phyloP scores from a whole-genome alignment of 2,797 vertebrate species.

The Melanotaenia nigrans region DNA sequence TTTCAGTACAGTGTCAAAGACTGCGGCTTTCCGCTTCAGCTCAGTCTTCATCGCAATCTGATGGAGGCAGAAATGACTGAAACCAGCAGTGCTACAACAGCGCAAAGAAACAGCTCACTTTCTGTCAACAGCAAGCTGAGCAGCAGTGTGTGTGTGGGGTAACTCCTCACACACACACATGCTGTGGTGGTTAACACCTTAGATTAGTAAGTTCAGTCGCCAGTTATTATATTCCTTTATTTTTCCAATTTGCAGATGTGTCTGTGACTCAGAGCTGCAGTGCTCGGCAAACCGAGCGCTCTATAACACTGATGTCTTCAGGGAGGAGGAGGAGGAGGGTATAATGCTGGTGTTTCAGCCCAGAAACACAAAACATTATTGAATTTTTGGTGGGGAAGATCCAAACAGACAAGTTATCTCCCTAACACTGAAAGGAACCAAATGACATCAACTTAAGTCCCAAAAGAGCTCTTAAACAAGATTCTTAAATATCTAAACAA shows the following conservation, averaged over 20 bases:
- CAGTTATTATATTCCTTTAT: background rate
- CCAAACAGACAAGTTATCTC: background rate
- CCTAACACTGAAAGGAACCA: background rate
- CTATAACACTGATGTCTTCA: background rate
- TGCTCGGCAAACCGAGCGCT: too few relatives aligned
- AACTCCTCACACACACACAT: too few relatives aligned
- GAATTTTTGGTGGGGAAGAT: background rate
- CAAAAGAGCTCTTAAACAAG: background rate
- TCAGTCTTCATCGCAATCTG: constrained; percentile 6
- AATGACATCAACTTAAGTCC: too few relatives aligned
- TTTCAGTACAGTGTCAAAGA: constrained; percentile 27
- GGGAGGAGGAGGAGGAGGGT: background rate
- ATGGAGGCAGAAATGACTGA: constrained; percentile 35
- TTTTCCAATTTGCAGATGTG: background rate
- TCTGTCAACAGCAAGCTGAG: background rate
- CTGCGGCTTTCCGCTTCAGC: constrained; percentile 11
- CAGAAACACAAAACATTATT: background rate
- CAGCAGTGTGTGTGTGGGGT: background rate
- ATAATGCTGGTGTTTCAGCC: too few relatives aligned
- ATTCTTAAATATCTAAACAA: background rate
- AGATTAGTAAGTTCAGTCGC: too few relatives aligned
- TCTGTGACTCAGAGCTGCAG: background rate
- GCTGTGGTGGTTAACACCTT: too few relatives aligned
- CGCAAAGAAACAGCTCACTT: background rate
- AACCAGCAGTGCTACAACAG: background rate